phyloP scores from a whole-genome alignment of 2,113 vertebrate genomes.

The Halcyon senegalensis region DNA sequence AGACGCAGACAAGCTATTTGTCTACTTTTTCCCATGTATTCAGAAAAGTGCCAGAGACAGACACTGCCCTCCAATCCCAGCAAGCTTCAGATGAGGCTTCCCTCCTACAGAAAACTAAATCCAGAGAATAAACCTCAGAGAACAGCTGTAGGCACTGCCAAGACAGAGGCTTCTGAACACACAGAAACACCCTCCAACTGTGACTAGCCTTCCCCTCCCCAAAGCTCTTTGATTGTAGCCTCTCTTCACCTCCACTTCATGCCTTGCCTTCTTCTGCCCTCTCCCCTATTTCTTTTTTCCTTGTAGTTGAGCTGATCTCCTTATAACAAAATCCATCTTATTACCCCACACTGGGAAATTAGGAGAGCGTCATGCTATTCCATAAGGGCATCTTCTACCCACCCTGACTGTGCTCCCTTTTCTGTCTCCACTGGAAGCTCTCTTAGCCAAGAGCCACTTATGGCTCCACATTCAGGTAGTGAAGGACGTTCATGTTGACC shows the following conservation, averaged over 20 bases:
- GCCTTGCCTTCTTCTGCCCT: background rate
- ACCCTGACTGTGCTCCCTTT: background rate
- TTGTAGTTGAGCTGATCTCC: background rate
- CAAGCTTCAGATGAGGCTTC: background rate
- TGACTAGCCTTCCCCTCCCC: background rate
- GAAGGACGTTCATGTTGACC: accelerated
- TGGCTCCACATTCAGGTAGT: accelerated
- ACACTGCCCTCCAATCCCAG: background rate
- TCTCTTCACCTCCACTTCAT: background rate
- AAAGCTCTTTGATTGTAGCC: background rate
- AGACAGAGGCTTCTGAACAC: background rate
- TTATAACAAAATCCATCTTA: background rate
- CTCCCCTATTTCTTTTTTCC: background rate
- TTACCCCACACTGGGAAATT: background rate
- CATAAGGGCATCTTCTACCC: background rate
- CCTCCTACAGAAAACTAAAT: background rate
- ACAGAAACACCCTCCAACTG: background rate
- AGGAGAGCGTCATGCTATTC: background rate
- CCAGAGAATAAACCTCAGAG: background rate
- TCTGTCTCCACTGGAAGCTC: background rate
- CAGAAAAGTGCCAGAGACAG: background rate
- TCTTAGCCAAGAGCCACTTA: background rate
- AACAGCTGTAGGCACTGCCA: background rate
- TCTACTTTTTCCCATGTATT: background rate
- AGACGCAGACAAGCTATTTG: background rate